A percentile compares a stretch with the other conserved stretches of the same genome.
phyloP scores from a whole-genome alignment of 1,140 invertebrate genomes.

The Plutomurus gul region DNA sequence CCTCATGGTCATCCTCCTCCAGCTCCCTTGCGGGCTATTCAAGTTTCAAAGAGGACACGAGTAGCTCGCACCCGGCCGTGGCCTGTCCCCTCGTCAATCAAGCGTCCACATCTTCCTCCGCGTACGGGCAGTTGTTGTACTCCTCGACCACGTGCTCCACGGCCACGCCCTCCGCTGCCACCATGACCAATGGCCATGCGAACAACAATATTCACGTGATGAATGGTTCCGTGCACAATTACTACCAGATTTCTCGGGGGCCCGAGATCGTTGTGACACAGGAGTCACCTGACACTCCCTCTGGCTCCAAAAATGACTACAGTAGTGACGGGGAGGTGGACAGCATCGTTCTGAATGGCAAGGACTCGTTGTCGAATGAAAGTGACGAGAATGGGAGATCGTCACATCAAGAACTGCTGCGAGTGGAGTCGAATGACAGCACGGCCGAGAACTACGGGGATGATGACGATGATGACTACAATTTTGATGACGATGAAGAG shows the following conservation, averaged over 20 bases:
- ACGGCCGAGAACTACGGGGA: slow-evolving; percentile 51
- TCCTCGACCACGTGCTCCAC: background rate
- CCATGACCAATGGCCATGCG: background rate
- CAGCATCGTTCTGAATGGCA: slow-evolving; percentile 12
- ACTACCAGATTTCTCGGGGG: background rate
- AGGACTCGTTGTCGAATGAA: slow-evolving; percentile 9
- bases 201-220: slow-evolving; percentile 26
- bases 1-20: slow-evolving; percentile 50
- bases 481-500: slow-evolving; percentile 49
- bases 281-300: slow-evolving; percentile 38
- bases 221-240: slow-evolving; percentile 10
- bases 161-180: background rate
- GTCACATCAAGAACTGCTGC: slow-evolving; percentile 31
- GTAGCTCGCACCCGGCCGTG: background rate
- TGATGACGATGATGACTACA: slow-evolving; percentile 47
- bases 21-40: slow-evolving; percentile 41
- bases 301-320: background rate
- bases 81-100: background rate
- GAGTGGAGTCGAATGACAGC: slow-evolving; percentile 49
- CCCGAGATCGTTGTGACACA: slow-evolving; percentile 48
- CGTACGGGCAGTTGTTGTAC: background rate
- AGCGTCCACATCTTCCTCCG: background rate
- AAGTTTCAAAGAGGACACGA: slow-evolving; percentile 39
- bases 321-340: slow-evolving; percentile 45
- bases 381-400: background rate